These are phyloP conservation scores for Cloeon dipterum DNA, from an alignment of 2,888 invertebrate genomes.

Conservation along the genomic window DNA sequence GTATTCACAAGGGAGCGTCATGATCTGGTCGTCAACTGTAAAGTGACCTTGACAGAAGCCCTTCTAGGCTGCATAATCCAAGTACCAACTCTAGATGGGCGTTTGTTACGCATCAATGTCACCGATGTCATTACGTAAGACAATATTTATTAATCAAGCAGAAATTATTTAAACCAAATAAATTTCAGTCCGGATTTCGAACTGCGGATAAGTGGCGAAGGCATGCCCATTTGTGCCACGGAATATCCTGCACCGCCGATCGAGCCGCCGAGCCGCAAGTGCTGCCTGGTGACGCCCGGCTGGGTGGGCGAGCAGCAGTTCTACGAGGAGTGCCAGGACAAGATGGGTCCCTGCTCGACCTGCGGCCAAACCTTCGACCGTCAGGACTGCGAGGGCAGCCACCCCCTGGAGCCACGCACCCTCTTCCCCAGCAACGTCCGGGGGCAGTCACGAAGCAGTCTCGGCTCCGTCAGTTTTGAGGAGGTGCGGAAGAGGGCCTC, in stretches of 20 bases:
- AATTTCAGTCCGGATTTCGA: not conserved
- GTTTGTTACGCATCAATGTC: conserved; percentile 40
- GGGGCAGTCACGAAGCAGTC: no score
- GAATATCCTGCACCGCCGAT: not conserved
- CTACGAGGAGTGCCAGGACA: no score
- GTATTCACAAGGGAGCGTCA: conserved; percentile 38
- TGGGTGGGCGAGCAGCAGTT: no score
- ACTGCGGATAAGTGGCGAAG: not conserved
- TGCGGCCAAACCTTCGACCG: no score
- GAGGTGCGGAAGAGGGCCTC: no score
- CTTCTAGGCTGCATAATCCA: conserved; percentile 41
- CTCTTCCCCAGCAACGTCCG: no score
- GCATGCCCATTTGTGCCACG: not conserved
- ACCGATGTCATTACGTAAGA: conserved; percentile 42
- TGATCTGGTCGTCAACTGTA: conserved; percentile 35
- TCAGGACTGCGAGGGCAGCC: no score
- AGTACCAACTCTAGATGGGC: conserved; percentile 43
- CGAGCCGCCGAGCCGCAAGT: not conserved
- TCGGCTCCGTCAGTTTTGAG: no score
- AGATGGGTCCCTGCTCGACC: no score
- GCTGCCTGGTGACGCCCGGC: not conserved
- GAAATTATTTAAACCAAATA: not conserved
- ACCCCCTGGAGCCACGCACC: no score
- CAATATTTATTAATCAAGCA: not conserved
- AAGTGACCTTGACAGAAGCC: conserved; percentile 42